Percentiles rank a stretch among this genome's conserved stretches.
Evolutionary conservation across 30 jellyfish, hydroid and myxozoan genomes (phyloP).

Genomic region (Rhopilema esculentum): DNA sequence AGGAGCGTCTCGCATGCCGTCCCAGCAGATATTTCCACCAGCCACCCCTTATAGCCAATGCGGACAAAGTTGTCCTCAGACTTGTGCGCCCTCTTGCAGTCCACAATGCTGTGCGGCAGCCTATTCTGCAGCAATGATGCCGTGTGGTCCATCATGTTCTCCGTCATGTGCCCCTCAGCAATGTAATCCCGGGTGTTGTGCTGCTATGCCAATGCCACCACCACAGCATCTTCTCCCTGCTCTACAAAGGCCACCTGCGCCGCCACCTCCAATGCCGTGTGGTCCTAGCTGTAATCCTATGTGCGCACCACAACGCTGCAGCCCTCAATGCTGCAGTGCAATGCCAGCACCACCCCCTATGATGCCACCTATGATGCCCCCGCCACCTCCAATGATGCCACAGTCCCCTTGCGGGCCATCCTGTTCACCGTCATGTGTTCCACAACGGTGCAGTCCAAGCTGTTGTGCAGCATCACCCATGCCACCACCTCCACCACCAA

Average conservation of each 20-base stretch:
- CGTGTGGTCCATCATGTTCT: constrained; percentile 66
- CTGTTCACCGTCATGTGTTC: background rate
- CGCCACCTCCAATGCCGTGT: constrained; percentile 63
- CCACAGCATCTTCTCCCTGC: constrained; percentile 61
- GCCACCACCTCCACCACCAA: constrained; percentile 62
- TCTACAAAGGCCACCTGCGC: constrained; percentile 45
- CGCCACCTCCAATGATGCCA: background rate
- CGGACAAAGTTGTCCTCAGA: constrained; percentile 87
- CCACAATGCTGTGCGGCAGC: constrained; percentile 84
- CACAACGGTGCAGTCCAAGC: background rate
- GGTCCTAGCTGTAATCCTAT: constrained; percentile 53
- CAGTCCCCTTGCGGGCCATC: background rate
- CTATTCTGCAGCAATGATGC: constrained; percentile 49
- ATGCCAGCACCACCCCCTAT: constrained; percentile 56
- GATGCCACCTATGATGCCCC: constrained; percentile 41
- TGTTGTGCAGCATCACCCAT: background rate
- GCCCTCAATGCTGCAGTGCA: constrained; percentile 49
- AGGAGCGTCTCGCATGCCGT: constrained; percentile 67
- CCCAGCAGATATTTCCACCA: constrained; percentile 69
- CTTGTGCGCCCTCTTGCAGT: constrained; percentile 87
- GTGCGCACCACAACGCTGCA: constrained; percentile 56
- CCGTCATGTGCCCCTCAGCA: constrained; percentile 74
- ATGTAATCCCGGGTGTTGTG: constrained; percentile 56
- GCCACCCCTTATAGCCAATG: constrained; percentile 78
- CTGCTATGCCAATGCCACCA: constrained; percentile 70